Percentiles rank a stretch among this genome's conserved stretches.
These are phyloP conservation scores for Chironomus tepperi DNA, from an alignment of 1,140 invertebrate genomes.

Conservation along the genomic window DNA sequence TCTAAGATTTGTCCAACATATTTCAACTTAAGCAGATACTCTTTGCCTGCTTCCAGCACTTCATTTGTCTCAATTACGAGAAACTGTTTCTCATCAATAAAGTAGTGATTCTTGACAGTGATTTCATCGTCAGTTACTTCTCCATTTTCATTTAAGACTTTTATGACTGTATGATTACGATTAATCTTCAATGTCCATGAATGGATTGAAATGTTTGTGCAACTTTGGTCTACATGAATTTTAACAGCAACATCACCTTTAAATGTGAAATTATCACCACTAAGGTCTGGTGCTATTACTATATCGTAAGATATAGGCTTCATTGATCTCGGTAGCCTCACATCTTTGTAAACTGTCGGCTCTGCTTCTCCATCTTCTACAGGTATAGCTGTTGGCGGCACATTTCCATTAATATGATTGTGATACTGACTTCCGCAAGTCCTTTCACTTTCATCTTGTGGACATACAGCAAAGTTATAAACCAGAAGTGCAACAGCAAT, in stretches of 20 bases:
- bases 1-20: constrained; percentile 65
- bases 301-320: constrained; percentile 59
- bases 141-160: not conserved
- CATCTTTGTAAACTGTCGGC: constrained; percentile 41
- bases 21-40: constrained; percentile 59
- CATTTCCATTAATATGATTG: not conserved
- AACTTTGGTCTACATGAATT: constrained; percentile 54
- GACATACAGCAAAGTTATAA: not conserved
- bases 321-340: constrained; percentile 56
- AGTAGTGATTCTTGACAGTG: constrained; percentile 46
- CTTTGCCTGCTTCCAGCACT: constrained; percentile 45
- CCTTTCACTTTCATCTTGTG: not conserved
- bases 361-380: not conserved
- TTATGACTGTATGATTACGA: constrained; percentile 41
- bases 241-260: constrained; percentile 59
- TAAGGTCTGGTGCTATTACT: constrained; percentile 58
- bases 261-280: constrained; percentile 67
- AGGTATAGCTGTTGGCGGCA: not conserved
- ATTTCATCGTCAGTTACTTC: constrained; percentile 11
- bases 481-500: not conserved
- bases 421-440: not conserved
- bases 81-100: constrained; percentile 55
- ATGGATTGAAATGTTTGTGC: constrained; percentile 67
- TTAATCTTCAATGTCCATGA: constrained; percentile 56
- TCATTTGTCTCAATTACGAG: constrained; percentile 55